Conservation (phyloP, 53 echinoderm and acorn worm species). For the Arbacia lixula region DNA sequence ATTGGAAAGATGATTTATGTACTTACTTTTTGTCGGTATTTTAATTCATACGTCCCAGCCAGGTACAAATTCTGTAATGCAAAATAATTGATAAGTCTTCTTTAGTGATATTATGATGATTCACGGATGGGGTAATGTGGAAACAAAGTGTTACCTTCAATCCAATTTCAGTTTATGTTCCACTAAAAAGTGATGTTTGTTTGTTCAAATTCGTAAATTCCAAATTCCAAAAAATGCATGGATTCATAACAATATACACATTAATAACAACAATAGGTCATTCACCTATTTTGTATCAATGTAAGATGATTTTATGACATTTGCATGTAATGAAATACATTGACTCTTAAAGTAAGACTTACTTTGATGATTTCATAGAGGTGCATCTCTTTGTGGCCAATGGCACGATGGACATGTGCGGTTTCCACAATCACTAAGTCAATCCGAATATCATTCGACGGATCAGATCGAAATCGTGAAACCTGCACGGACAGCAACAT, state of each 20-base stretch:
- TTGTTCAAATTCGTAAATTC: too few species aligned
- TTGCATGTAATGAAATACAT: too few species aligned
- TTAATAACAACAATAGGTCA: not conserved
- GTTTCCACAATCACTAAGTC: slow-evolving; percentile 82
- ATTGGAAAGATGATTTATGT: not conserved
- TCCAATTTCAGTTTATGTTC: too few species aligned
- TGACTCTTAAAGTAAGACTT: slow-evolving; percentile 5
- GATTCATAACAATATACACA: too few species aligned
- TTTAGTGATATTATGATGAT: too few species aligned
- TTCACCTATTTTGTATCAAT: not conserved
- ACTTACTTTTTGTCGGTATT: slow-evolving; percentile 71
- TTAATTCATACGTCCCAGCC: slow-evolving; percentile 79
- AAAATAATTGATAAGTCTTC: not conserved
- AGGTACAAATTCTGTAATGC: slow-evolving; percentile 73
- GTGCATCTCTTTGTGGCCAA: slow-evolving; percentile 94
- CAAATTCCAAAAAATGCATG: too few species aligned
- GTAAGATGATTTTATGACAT: not conserved
- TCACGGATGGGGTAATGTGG: too few species aligned
- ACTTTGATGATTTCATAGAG: slow-evolving; percentile 94
- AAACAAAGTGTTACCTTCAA: too few species aligned
- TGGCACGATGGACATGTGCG: slow-evolving; percentile 71
- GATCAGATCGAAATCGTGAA: slow-evolving; percentile 49
- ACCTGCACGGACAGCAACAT: too few species aligned
- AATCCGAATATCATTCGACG: slow-evolving; percentile 72
- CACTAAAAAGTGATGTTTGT: too few species aligned